phyloP scores from a whole-genome alignment of 1,140 invertebrate genomes.

The Schlechtendalia chinensis region DNA sequence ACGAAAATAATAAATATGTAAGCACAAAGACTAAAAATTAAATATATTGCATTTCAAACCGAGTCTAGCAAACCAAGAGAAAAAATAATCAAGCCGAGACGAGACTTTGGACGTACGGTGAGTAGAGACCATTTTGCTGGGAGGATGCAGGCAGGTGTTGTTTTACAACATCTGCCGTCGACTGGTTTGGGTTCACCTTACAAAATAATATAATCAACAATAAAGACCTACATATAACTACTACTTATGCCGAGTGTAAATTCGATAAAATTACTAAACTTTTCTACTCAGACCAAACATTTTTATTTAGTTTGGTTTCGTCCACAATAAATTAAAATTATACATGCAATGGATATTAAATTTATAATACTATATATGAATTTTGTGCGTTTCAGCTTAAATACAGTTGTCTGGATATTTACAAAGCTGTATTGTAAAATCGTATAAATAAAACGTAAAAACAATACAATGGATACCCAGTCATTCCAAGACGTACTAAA shows the following conservation, averaged over 20 bases:
- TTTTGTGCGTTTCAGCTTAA: background rate
- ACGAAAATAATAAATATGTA: background rate
- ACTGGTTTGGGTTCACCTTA: constrained; percentile 50
- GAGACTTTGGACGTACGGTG: constrained; percentile 25
- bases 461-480: background rate
- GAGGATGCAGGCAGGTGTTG: constrained; percentile 49
- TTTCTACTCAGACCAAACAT: constrained; percentile 12
- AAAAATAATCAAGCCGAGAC: constrained; percentile 40
- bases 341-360: background rate
- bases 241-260: constrained; percentile 11
- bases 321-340: constrained; percentile 1
- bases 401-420: background rate
- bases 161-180: constrained; percentile 49
- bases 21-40: background rate
- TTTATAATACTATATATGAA: background rate
- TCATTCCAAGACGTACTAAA: constrained; percentile 44
- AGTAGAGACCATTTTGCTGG: constrained; percentile 47
- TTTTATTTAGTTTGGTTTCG: too few species aligned
- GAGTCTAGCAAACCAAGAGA: constrained; percentile 10
- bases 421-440: background rate
- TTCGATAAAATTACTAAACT: constrained; percentile 26
- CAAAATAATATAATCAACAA: constrained; percentile 50
- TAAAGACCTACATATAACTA: constrained; percentile 48
- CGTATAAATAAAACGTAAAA: background rate
- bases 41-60: constrained; percentile 36